Evolutionary conservation across 2,797 vertebrate genomes (phyloP).

Genomic region (Pampus argenteus): DNA sequence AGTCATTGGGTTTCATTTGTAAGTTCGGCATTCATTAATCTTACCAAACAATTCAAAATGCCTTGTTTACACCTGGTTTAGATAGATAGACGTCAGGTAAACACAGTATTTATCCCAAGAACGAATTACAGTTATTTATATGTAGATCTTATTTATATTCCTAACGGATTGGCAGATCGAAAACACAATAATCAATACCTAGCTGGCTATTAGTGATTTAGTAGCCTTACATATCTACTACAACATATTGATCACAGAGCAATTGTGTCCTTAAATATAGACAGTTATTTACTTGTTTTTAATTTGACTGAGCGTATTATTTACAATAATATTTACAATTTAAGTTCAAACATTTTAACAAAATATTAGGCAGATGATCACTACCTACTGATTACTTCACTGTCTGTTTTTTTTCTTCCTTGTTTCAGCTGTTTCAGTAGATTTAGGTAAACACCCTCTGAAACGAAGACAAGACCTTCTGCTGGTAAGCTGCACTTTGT

Average conservation of each 20-base stretch:
- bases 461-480: not conserved
- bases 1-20: rapidly evolving
- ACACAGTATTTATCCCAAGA: too few species aligned
- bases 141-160: too few species aligned
- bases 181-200: not conserved
- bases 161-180: not conserved
- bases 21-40: not conserved
- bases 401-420: not conserved
- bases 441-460: not conserved
- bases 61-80: not conserved
- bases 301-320: not conserved
- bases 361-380: not conserved
- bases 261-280: not conserved
- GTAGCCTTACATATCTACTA: too few species aligned
- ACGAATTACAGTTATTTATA: too few species aligned
- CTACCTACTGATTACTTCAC: not conserved
- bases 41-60: rapidly evolving
- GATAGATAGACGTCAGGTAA: too few species aligned
- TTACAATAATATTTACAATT: too few species aligned
- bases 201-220: not conserved
- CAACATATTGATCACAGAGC: not conserved
- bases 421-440: not conserved
- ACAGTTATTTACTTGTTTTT: too few species aligned
- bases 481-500: not conserved
- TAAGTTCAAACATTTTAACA: not conserved